Evolutionary conservation across 2,797 vertebrate genomes (phyloP).

Genomic region (Enteromius thamalakanensis): DNA sequence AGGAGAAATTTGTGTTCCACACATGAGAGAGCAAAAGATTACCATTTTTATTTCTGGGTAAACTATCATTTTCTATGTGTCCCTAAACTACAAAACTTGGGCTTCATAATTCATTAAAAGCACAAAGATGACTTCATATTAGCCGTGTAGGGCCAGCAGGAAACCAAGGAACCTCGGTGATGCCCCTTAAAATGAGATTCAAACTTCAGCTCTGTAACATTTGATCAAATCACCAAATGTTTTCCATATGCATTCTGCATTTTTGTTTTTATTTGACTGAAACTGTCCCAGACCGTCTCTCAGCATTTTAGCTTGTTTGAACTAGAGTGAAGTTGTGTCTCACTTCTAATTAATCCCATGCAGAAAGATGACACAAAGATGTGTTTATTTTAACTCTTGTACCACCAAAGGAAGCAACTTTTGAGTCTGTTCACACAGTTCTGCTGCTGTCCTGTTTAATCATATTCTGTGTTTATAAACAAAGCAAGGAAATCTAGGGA

Average conservation of each 20-base stretch:
- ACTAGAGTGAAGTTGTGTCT: slow-evolving; percentile 30
- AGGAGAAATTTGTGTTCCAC: neutral
- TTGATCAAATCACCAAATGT: slow-evolving; percentile 47
- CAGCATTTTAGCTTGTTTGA: slow-evolving; percentile 8
- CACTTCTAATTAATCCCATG: slow-evolving; percentile 42
- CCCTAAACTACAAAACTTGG: slow-evolving; percentile 7
- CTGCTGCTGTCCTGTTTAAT: neutral
- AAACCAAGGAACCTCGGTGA: slow-evolving; percentile 13
- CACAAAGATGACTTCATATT: slow-evolving; percentile 12
- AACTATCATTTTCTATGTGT: neutral
- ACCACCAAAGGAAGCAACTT: neutral
- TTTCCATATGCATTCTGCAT: slow-evolving; percentile 44
- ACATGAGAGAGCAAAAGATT: neutral
- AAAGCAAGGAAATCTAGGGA: neutral
- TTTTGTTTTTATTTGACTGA: slow-evolving; percentile 42
- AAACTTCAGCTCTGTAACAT: slow-evolving; percentile 35
- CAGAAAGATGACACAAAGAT: slow-evolving; percentile 19
- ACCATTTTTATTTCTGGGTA: slow-evolving; percentile 10
- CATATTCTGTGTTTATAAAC: neutral
- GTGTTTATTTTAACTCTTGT: slow-evolving; percentile 34
- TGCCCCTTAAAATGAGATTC: neutral
- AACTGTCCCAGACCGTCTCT: slow-evolving; percentile 37
- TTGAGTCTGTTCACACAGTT: neutral
- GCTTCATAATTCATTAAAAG: slow-evolving; percentile 15
- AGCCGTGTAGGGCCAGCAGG: slow-evolving; percentile 1